Evolutionary conservation across 1,140 invertebrate genomes (phyloP), one percentile per base, ranked within the genome.

Genomic region (Eumeta japonica): DNA sequence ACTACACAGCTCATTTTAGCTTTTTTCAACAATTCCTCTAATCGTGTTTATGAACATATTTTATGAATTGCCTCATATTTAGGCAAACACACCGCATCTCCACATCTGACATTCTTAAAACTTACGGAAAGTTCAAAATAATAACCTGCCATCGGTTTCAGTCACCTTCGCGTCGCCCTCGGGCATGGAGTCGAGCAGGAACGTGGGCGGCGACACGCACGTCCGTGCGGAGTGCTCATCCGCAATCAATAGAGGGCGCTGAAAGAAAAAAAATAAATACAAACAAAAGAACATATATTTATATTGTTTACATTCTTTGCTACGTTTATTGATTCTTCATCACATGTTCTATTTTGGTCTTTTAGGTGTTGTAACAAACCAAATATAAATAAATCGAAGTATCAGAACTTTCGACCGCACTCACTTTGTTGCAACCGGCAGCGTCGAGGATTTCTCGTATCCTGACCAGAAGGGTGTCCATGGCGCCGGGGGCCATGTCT

Each of bases 401-500:
- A 24, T 24, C n/a, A n/a, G 20, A 24, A 7, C 20, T 7, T 7
- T 24, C n/a, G 5, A 31, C 10, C 12, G 29, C 29, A 31, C 13
- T 9, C 12, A 11, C 29, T 9, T 7, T 5, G 12, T 5, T 31
- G 29, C 29, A 31, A 14, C 13, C 13, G 7, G 29, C 13, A 7
- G 7, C 29, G 20, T 7, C n/a, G 20, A 31, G 13, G 13, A 31
- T 31, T n/a, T n/a, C n/a, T n/a, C n/a, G n/a, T 10, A 93, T 52
- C 52, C 85, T 79, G 16, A 70, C 60, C 3, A 90, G 18, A 10
- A 72, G 32, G 0, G 38, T 44, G 1, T 80, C 83, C 32, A 82
- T 76, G 9, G 79, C 66, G 10, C 78, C 67, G 7, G 77, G 80
- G n/a, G 82, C 80, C 10, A 92, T 74, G 64, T 97, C 94, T 32